Evolutionary conservation across 2,113 vertebrate species (phyloP).

Genomic region (Anhinga anhinga): DNA sequence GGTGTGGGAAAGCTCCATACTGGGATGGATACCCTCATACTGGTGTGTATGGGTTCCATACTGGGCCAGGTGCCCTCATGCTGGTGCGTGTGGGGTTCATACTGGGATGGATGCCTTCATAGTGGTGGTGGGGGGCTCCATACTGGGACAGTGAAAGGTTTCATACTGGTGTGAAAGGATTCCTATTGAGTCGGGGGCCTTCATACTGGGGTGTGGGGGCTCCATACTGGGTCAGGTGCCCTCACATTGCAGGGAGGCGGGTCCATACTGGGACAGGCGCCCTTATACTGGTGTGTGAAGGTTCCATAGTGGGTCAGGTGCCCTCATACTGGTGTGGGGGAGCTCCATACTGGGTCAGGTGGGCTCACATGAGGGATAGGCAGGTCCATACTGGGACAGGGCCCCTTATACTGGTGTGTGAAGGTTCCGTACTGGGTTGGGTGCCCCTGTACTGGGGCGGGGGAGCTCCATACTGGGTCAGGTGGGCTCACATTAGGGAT

Average conservation of each 20-base stretch:
- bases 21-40: too few relatives aligned
- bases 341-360: rapidly evolving
- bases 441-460: rapidly evolving
- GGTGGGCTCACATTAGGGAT: neutral
- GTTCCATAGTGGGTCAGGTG: rapidly evolving
- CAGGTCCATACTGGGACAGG: neutral
- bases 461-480: rapidly evolving
- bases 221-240: neutral
- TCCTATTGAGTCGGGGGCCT: rapidly evolving
- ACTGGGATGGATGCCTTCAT: too few relatives aligned
- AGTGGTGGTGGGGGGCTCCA: rapidly evolving
- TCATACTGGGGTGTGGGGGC: rapidly evolving
- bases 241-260: too few relatives aligned
- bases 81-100: rapidly evolving
- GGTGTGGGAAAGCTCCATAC: neutral
- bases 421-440: neutral
- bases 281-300: too few relatives aligned
- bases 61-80: rapidly evolving
- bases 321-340: neutral
- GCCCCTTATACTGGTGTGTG: neutral
- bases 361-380: neutral
- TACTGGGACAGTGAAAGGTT: too few relatives aligned
- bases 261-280: too few relatives aligned
- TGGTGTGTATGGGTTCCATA: rapidly evolving
- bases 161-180: neutral